Evolutionary conservation across 92 coral and sea anemone species (phyloP), one percentile per base, ranked within the genome.

Genomic region (Palythoa grandiflora): DNA sequence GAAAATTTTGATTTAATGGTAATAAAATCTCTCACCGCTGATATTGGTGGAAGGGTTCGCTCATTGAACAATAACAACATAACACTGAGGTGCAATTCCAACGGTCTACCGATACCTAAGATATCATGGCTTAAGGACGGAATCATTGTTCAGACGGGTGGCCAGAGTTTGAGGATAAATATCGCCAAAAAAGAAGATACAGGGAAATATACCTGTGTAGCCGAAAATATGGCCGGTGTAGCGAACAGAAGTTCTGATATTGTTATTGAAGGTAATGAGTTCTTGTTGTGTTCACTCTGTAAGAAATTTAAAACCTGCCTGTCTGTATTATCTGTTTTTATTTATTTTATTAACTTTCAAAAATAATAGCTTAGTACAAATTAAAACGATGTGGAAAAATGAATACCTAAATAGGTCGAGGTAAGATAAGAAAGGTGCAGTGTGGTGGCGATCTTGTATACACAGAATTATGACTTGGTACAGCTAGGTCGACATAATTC

Each of bases 51-150:
- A 14, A 39, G 8, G 7, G 60, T 79, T 61, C 84, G 84, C 15
- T 60, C 84, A 11, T 44, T 79, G 53, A 55, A 79, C 59, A 79
- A 44, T 48, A 79, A 39, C 8, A 79, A 79, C 54, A 79, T 79
- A 17, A 79, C 84, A 1, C 73, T 79, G 37, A 39, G 84, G 73
- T 79, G 84, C 84, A 79, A 79, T 28, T 9, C 84, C 15, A 79
- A 79, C 39, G 84, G 84, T 19, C 54, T 79, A 11, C 84, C 84
- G 1, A 61, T 4, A 21, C 84, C 84, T 48, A 79, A 11, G 73
- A 61, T 79, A 14, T 59, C 73, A 54, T 79, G 84, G 84, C 44
- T 21, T 5, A 79, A 57, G 73, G 38, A 79, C 38, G 84, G 84
- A 40, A 79, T 6, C 66, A 15, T 57, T 78, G 83, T 55, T 57